phyloP scores from a whole-genome alignment of 1,140 invertebrate genomes.

The Halesus radiatus region DNA sequence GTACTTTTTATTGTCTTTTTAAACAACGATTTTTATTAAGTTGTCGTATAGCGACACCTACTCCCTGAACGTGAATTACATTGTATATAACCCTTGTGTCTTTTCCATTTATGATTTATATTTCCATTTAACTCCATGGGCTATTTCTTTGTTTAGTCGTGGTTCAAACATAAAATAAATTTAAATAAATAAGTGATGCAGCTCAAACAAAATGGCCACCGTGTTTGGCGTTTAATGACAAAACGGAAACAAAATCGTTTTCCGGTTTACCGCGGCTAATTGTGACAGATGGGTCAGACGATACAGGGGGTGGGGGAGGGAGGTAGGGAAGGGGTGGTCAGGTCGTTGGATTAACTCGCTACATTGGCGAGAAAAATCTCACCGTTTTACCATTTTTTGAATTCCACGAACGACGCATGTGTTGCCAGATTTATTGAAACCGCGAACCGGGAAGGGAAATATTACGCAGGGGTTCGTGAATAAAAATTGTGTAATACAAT shows the following conservation, averaged over 20 bases:
- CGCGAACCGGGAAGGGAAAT: too few relatives aligned
- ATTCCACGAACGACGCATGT: background rate
- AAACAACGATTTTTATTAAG: too few relatives aligned
- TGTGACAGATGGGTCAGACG: slow-evolving; percentile 55
- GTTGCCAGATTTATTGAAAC: slow-evolving; percentile 1
- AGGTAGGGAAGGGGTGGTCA: background rate
- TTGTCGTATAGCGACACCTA: too few relatives aligned
- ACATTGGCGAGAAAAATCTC: slow-evolving; percentile 16
- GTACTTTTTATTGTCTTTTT: too few relatives aligned
- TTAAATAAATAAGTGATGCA: background rate
- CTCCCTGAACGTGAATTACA: too few relatives aligned
- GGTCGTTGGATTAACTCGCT: slow-evolving; percentile 18
- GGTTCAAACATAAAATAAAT: too few relatives aligned
- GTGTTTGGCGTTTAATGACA: slow-evolving; percentile 32
- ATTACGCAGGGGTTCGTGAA: too few relatives aligned
- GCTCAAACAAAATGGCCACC: slow-evolving; percentile 1
- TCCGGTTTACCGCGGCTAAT: slow-evolving; percentile 51
- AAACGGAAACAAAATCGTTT: slow-evolving; percentile 35
- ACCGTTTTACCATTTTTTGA: slow-evolving; percentile 1
- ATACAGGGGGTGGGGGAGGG: background rate
- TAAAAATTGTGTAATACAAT: too few relatives aligned
- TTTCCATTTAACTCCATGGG: too few relatives aligned
- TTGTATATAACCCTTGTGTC: too few relatives aligned
- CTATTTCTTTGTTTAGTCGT: too few relatives aligned
- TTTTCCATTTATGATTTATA: too few relatives aligned